phyloP scores from a whole-genome alignment of 2,113 vertebrate species.

The Motacilla tschutschensis region DNA sequence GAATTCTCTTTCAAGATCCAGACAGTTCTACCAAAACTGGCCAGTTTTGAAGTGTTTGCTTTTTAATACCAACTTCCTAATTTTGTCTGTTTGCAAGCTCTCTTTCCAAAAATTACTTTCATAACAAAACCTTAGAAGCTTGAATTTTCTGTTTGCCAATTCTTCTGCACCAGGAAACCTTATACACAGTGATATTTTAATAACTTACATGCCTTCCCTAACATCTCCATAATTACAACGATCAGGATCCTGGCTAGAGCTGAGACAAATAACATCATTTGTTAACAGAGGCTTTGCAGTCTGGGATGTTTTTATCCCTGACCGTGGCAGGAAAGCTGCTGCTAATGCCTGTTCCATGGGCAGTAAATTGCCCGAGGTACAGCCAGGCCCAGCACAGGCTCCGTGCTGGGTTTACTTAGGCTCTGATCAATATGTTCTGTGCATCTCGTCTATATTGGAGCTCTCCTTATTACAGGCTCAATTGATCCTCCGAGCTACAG shows the following conservation, averaged over 20 bases:
- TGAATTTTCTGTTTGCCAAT: background rate
- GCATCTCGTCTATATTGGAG: slow-evolving; percentile 6
- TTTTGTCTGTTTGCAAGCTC: background rate
- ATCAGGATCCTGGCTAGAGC: background rate
- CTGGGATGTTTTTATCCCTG: background rate
- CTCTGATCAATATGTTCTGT: slow-evolving; percentile 40
- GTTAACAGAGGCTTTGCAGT: background rate
- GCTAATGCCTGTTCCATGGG: background rate
- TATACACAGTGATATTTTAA: background rate
- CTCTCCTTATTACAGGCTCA: slow-evolving; percentile 33
- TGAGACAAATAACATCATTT: background rate
- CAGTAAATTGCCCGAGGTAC: background rate
- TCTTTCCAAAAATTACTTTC: background rate
- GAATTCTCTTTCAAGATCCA: slow-evolving; percentile 45
- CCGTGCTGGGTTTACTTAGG: background rate
- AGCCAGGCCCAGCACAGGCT: background rate
- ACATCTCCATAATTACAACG: background rate
- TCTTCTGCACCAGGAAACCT: background rate
- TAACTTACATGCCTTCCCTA: background rate
- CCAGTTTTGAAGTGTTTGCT: background rate
- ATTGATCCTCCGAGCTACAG: slow-evolving; percentile 41
- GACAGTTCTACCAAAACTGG: background rate
- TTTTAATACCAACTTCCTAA: background rate
- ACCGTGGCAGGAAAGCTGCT: background rate
- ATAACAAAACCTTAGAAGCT: background rate